Conservation (phyloP, 2,113 vertebrate species). For the Athene cunicularia region DNA sequence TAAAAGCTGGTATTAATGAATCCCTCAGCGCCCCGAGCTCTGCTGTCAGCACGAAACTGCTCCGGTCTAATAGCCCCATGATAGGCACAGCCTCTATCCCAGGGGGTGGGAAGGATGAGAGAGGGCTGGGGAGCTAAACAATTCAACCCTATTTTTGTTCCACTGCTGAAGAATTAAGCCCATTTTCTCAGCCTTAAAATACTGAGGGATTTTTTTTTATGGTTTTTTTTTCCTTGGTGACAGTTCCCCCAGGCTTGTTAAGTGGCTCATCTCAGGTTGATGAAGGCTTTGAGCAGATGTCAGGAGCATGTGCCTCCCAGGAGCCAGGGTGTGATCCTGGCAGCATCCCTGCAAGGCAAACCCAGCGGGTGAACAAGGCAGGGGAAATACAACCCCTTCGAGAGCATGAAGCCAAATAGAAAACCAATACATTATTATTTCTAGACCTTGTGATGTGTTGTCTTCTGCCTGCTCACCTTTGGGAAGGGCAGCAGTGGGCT, state of each 20-base stretch:
- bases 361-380: neutral
- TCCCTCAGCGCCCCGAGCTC: neutral
- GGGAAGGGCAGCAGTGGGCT: neutral
- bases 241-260: slow-evolving; percentile 59
- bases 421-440: neutral
- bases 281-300: slow-evolving; percentile 42
- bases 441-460: neutral
- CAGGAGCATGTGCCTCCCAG: slow-evolving; percentile 35
- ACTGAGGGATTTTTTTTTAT: neutral
- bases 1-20: slow-evolving; percentile 19
- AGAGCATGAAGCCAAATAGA: neutral
- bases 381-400: neutral
- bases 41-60: neutral
- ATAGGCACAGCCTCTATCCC: neutral
- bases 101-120: neutral
- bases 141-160: neutral
- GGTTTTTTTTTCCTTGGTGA: neutral
- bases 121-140: neutral
- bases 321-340: neutral
- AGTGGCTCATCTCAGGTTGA: slow-evolving; percentile 61
- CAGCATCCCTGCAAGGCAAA: neutral
- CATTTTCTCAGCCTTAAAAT: slow-evolving; percentile 56
- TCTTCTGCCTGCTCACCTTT: neutral
- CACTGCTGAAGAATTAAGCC: slow-evolving; percentile 6
- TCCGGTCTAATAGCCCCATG: neutral